These are phyloP conservation scores for Cordilura impudica DNA, from an alignment of 2,888 invertebrate species.

Conservation along the genomic window DNA sequence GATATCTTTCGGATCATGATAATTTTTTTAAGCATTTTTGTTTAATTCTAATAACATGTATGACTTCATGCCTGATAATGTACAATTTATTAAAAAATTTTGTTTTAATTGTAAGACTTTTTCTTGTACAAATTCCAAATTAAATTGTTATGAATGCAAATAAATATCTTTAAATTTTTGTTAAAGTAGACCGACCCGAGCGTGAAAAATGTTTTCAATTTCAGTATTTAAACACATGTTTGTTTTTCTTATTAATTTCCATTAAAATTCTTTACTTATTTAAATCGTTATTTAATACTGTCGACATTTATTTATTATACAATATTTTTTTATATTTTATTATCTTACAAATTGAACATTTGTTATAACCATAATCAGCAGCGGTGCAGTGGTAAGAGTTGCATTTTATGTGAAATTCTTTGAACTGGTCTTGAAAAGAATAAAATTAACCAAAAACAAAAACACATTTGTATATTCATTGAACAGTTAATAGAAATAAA, in stretches of 20 bases:
- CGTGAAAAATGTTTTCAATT: too few relatives aligned
- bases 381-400: not conserved
- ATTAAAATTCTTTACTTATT: slow-evolving; percentile 56
- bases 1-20: too few relatives aligned
- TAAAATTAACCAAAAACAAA: too few relatives aligned
- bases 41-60: too few relatives aligned
- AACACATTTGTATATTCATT: not conserved
- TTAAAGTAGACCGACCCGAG: not conserved
- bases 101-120: too few relatives aligned
- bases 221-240: slow-evolving; percentile 28
- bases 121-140: too few relatives aligned
- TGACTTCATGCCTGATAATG: too few relatives aligned
- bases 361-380: slow-evolving; percentile 17
- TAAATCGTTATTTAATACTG: slow-evolving; percentile 41
- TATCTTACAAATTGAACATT: slow-evolving; percentile 24
- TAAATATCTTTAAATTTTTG: too few relatives aligned
- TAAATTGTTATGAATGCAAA: too few relatives aligned
- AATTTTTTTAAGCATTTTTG: too few relatives aligned
- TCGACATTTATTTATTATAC: slow-evolving; percentile 1
- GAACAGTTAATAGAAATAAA: not conserved
- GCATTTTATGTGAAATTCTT: not conserved
- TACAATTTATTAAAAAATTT: too few relatives aligned
- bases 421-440: not conserved
- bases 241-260: slow-evolving; percentile 18
- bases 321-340: slow-evolving; percentile 2